Evolutionary conservation across 2,888 invertebrate genomes (phyloP).

Genomic region (Rhyacophila evoluta): DNA sequence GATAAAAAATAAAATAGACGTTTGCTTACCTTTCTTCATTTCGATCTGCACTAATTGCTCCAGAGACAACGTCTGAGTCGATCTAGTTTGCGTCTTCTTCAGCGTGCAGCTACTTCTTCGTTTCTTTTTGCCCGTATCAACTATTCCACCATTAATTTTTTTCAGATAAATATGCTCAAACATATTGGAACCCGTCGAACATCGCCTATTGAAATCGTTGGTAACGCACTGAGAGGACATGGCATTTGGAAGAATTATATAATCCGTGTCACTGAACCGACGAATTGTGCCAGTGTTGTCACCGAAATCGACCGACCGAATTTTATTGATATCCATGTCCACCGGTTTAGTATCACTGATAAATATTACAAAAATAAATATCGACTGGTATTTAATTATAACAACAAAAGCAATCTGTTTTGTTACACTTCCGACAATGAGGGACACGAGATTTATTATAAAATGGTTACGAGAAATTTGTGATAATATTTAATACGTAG

Average conservation of each 20-base stretch:
- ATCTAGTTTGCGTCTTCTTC: not conserved
- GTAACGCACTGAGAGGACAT: not conserved
- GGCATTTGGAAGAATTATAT: not conserved
- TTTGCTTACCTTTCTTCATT: constrained; percentile 37
- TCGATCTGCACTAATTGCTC: constrained; percentile 51
- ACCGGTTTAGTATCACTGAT: not conserved
- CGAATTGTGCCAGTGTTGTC: constrained; percentile 15
- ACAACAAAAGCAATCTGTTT: too few relatives aligned
- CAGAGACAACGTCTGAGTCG: constrained; percentile 51
- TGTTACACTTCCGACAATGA: too few relatives aligned
- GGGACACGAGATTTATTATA: not conserved
- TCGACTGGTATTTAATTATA: not conserved
- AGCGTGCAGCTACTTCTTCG: not conserved
- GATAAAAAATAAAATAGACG: too few relatives aligned
- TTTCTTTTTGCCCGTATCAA: not conserved
- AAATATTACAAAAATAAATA: not conserved
- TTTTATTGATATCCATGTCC: not conserved
- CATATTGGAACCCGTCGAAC: not conserved
- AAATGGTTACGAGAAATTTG: not conserved
- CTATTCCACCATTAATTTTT: not conserved
- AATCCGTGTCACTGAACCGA: constrained; percentile 30
- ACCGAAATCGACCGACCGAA: not conserved
- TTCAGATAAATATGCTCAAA: not conserved
- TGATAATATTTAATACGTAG: not conserved
- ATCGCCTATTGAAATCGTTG: not conserved